A percentile compares a stretch with the other conserved stretches of the same genome.
Conservation (phyloP, 1,140 invertebrate genomes). For the Penaeus chinensis region DNA sequence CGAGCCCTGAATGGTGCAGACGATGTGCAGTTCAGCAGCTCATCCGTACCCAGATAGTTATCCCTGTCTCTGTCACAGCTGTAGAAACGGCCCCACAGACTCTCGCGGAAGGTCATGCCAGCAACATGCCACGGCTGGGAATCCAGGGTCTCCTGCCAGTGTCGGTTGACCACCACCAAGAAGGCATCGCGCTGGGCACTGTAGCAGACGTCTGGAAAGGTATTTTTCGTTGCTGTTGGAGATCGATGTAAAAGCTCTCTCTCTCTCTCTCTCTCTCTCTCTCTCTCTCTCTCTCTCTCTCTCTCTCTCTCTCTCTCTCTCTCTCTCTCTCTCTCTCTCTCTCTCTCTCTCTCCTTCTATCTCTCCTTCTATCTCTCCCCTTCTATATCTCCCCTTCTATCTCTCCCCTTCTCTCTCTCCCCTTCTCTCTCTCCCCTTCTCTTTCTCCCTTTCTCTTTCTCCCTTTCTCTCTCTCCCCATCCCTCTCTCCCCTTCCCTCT, state of each 20-base stretch:
- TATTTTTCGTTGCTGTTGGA: background rate
- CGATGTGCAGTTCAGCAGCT: constrained; percentile 64
- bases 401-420: no score
- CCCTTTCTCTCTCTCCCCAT: no score
- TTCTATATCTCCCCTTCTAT: no score
- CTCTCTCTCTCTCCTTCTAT: no score
- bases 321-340: no score
- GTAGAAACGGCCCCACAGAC: constrained; percentile 64
- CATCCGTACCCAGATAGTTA: constrained; percentile 64
- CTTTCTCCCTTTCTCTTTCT: no score
- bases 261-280: no score
- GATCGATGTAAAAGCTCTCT: background rate
- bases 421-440: no score
- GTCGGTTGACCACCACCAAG: constrained; percentile 58
- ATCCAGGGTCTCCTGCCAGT: constrained; percentile 62
- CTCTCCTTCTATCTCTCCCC: no score
- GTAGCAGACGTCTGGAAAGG: constrained; percentile 65
- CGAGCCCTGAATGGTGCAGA: constrained; percentile 56
- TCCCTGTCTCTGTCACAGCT: constrained; percentile 65
- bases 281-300: no score
- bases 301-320: no score
- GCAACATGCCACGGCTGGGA: constrained; percentile 61
- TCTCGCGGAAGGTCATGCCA: constrained; percentile 64
- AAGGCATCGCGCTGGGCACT: constrained; percentile 64
- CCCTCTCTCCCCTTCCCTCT: no score